phyloP scores from a whole-genome alignment of 2,888 invertebrate species.

The Caenorhabditis macrosperma region DNA sequence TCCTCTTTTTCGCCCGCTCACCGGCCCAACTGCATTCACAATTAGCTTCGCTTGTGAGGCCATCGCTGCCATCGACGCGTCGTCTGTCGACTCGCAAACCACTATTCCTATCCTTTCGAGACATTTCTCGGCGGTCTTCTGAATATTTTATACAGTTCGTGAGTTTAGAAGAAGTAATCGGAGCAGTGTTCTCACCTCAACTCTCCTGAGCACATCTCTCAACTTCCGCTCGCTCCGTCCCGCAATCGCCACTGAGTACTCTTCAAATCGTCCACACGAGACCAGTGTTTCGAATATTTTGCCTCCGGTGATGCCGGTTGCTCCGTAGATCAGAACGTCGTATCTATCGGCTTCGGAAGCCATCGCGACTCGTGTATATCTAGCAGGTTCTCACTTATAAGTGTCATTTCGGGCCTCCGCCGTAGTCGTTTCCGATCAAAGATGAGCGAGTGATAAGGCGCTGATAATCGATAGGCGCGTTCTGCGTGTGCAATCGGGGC shows the following conservation, averaged over 20 bases:
- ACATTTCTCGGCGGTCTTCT: slow-evolving; percentile 56
- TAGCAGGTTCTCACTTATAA: background rate
- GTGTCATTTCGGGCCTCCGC: background rate
- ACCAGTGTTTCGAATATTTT: slow-evolving; percentile 86
- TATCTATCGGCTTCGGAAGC: background rate
- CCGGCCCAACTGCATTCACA: slow-evolving; percentile 93
- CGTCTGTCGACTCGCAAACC: slow-evolving; percentile 87
- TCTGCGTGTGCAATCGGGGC: background rate
- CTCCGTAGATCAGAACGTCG: slow-evolving; percentile 93
- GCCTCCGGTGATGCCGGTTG: slow-evolving; percentile 93
- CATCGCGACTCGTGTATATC: background rate
- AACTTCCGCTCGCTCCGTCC: slow-evolving; percentile 86
- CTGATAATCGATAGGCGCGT: background rate
- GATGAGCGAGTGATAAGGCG: too few species aligned
- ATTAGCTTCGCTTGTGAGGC: slow-evolving; percentile 87
- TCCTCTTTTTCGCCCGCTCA: too few species aligned
- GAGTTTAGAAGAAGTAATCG: slow-evolving; percentile 13
- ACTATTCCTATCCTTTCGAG: slow-evolving; percentile 84
- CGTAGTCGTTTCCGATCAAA: background rate
- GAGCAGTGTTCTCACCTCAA: slow-evolving; percentile 78
- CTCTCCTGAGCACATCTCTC: slow-evolving; percentile 82
- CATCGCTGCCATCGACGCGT: slow-evolving; percentile 88
- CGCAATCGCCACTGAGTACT: slow-evolving; percentile 90
- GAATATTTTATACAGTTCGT: too few species aligned
- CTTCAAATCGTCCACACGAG: slow-evolving; percentile 69